Percentiles rank a stretch among this genome's conserved stretches.
Conservation (phyloP, 2,888 invertebrate species). For the Apamea crenata region DNA sequence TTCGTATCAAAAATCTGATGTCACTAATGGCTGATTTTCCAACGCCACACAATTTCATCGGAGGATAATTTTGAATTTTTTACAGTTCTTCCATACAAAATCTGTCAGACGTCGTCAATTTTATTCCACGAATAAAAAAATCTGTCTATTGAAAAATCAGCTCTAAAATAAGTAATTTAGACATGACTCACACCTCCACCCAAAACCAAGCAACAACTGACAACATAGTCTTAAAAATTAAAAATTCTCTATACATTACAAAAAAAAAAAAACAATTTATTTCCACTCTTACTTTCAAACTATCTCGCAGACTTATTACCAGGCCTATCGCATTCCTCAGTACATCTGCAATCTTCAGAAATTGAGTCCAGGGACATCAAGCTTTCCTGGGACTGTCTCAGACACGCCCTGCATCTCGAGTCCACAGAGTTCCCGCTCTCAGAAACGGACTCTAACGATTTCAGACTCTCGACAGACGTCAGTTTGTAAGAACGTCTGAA, state of each 20-base stretch:
- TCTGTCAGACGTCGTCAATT: no score
- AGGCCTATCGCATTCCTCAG: constrained; percentile 78
- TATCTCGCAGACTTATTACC: constrained; percentile 81
- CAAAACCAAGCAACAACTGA: constrained; percentile 39
- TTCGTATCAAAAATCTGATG: background rate
- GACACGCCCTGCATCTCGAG: constrained; percentile 83
- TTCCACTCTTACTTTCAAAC: background rate
- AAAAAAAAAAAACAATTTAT: constrained; percentile 30
- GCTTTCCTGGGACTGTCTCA: constrained; percentile 86
- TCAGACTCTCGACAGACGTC: constrained; percentile 86
- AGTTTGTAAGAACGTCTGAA: constrained; percentile 85
- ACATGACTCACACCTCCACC: constrained; percentile 23
- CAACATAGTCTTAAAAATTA: constrained; percentile 39
- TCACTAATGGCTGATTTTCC: no score
- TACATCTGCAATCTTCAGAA: constrained; percentile 84
- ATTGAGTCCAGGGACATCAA: constrained; percentile 87
- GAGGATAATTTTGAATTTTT: no score
- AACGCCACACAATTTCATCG: no score
- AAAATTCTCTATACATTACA: constrained; percentile 44
- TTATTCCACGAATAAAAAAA: no score
- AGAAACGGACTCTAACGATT: constrained; percentile 86
- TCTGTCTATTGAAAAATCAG: no score
- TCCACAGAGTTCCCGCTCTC: constrained; percentile 87
- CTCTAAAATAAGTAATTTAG: background rate
- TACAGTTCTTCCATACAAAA: no score